Evolutionary conservation across 2,888 invertebrate genomes (phyloP), one percentile per base, ranked within the genome.

Genomic region (Drosophila hawaiiensis): DNA sequence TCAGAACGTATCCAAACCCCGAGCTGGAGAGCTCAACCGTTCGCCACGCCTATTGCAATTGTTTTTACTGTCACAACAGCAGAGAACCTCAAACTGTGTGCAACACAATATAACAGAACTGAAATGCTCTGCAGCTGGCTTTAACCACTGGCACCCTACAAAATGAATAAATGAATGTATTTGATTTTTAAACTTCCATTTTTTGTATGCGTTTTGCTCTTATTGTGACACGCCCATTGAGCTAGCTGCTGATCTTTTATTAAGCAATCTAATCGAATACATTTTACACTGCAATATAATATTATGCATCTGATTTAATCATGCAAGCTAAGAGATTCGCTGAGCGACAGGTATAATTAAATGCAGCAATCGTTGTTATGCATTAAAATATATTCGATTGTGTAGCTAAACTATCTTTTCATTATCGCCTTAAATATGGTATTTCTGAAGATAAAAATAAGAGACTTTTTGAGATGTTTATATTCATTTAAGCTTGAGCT

Each of bases 41-140:
- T 64, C 52, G 78, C 80, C 78, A 79, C 80, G 78, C 78, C 78
- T 54, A 76, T 67, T 78, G 53, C 76, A 79, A 80, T 80, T 78
- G 80, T 78, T 76, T 60, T 43, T 31, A 60, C 64, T 76, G 80
- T 72, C 78, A 68, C 79, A 71, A 71, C 61, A 78, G 76, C 52
- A 72, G 56, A 62, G 35, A 52, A 49, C 61, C 55, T 56, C 64
- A 43, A 59, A 55, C 61, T 52, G 31, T 66, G 35, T 61, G 47
- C 28, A 52, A 10, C 4, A 14, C 7, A 37, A 35, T 50, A 35
- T 28, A 49, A 49, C 25, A 43, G n/a, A 53, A 28, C 14, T 25
- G 31, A 12, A 25, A 60, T 68, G 64, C 60, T 41, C 68, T 78
- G 25, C 43, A 37, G 3, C 3, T 29, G 7, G 22, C 22, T 35